Evolutionary conservation across 2,797 vertebrate species (phyloP), one percentile per base, ranked within the genome.

Genomic region (Pipistrellus pygmaeus): DNA sequence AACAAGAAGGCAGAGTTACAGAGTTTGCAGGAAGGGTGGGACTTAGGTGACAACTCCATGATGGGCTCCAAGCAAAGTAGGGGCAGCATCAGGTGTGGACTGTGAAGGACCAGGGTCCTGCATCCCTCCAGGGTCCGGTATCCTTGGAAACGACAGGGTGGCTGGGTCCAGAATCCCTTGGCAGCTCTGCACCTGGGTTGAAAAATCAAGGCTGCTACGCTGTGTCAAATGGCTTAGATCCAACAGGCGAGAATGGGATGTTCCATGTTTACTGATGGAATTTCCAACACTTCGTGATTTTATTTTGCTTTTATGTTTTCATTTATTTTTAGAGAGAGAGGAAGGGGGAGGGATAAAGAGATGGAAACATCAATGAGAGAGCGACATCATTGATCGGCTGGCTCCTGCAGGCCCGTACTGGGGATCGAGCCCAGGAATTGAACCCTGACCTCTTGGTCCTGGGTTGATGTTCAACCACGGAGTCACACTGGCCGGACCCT

Each of bases 221-320:
- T 83, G 69, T 87, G 44, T 78, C 64, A 48, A 69, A 32, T 30
- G 60, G 38, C 38, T 48, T n/a, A 10, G 17, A 62, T 30, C 10
- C 38, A 21, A 25, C 30, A 55, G 44, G 81, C 23, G 17, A 46
- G 66, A 51, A 60, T 21, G n/a, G 12, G 55, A 15, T 69, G 64
- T 95, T 92, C 68, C 48, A 35, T 73, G 90, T 90, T 44, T 38
- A 53, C 64, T 12, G n/a, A 78, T 55, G n/a, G 48, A 55, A 69
- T 85, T 41, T 35, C 66, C 80, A 84, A 84, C 15, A 11, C 30
- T 60, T 46, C 9, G 4, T 21, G 6, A 44, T 51, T 83, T 82
- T 77, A 51, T 44, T 44, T 44, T 44, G 10, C 11, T 60, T 60
- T 60, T 27, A 60, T 60, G 57, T 5, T 27, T 60, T 27, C 27